Base-by-base conservation (phyloP, 2,113 vertebrate species). In the Indicator maculatus region DNA sequence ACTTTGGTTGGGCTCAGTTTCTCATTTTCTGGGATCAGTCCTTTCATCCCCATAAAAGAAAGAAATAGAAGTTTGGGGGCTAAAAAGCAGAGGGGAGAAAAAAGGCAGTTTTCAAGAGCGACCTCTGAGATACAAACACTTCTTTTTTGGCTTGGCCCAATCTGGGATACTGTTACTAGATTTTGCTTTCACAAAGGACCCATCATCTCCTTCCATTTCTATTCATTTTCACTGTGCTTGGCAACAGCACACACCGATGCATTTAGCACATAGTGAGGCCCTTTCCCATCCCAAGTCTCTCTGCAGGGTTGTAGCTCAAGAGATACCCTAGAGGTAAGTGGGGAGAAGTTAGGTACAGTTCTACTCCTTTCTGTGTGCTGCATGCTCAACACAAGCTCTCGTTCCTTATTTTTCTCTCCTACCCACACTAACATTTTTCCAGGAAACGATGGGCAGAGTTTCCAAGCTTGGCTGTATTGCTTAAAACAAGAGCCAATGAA, bases 381-480 rank as follows among this genome's bases (percentile, higher is more conserved):
- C 3, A 3, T 1, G 1, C 41, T 85, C 1, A 0, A 55, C 11
- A 9, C 8, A 41, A 76, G 14, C 9, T 6, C 30, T 77, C 28
- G 21, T 78, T 83, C 53, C 65, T 79, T 63, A 9, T 17, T 14
- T 83, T 28, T 65, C 24, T 56, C 16, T 36, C 50, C n/a, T 50
- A 28, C 45, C 8, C 13, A 77, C 33, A 28, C 5, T 31, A 70
- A 4, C 11, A 11, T 24, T 91, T 90, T 93, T 70, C 38, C 67
- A 88, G 72, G 58, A 71, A 55, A 69, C 23, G 55, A 26, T 8
- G 11, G 87, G 6, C 30, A 41, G 21, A 8, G 6, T 58, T 89
- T 89, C 24, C 60, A 82, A 64, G 23, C 33, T 88, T 80, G 76
- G 10, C 33, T 83, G 14, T n/a, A 16, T 28, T 56, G 64, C 56